phyloP scores from a whole-genome alignment of 2,888 invertebrate genomes.

The Melolontha melolontha region DNA sequence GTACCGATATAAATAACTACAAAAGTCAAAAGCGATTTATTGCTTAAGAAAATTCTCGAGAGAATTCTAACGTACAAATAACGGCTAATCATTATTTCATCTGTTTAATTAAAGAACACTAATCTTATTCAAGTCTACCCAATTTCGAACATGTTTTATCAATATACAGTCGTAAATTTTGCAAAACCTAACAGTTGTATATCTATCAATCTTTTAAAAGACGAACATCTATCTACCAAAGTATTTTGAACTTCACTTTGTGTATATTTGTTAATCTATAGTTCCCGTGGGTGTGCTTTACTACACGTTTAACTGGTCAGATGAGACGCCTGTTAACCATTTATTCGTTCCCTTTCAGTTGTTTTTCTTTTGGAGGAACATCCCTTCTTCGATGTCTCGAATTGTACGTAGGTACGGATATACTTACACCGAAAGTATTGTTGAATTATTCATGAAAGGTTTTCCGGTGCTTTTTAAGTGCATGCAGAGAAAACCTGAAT shows the following conservation, averaged over 20 bases:
- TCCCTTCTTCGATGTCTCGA: slow-evolving; percentile 16
- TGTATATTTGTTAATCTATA: slow-evolving; percentile 44
- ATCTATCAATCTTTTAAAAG: slow-evolving; percentile 31
- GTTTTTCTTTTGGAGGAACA: slow-evolving; percentile 28
- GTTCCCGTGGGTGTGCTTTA: slow-evolving; percentile 42
- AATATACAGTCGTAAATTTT: slow-evolving; percentile 12
- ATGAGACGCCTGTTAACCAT: slow-evolving; percentile 41
- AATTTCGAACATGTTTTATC: slow-evolving; percentile 16
- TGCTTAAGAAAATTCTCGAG: no score
- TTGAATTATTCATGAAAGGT: slow-evolving; percentile 40
- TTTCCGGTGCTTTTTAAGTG: slow-evolving; percentile 39
- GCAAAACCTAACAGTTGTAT: slow-evolving; percentile 11
- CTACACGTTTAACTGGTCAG: slow-evolving; percentile 37
- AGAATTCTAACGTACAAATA: no score
- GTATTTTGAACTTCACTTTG: slow-evolving; percentile 41
- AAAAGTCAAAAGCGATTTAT: no score
- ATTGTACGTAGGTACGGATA: slow-evolving; percentile 33
- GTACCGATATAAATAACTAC: no score
- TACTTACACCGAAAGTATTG: slow-evolving; percentile 39
- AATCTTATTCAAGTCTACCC: slow-evolving; percentile 10
- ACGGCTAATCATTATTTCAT: no score
- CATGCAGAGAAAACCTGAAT: slow-evolving; percentile 40
- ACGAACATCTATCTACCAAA: slow-evolving; percentile 26
- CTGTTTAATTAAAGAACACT: no score
- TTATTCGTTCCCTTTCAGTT: slow-evolving; percentile 39